A percentile compares a stretch with the other conserved stretches of the same genome.
Conservation (phyloP, 1,140 invertebrate species). For the Drosophila neocordata region DNA sequence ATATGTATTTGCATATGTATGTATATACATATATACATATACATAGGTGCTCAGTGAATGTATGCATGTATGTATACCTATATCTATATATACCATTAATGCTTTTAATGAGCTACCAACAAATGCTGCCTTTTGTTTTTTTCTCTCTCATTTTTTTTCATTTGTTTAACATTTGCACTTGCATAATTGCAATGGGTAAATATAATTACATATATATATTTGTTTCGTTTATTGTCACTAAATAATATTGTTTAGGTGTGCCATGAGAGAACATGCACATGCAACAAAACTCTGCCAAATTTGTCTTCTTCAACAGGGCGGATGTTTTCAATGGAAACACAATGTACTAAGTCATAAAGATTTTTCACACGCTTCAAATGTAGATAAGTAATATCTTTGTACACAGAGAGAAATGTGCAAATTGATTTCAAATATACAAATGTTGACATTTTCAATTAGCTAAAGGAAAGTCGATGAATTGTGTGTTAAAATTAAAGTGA, state of each 20-base stretch:
- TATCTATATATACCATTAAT: slow-evolving; percentile 35
- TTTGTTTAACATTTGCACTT: slow-evolving; percentile 41
- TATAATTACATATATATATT: slow-evolving; percentile 46
- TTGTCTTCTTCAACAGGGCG: slow-evolving; percentile 21
- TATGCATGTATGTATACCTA: not conserved
- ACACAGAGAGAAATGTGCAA: not conserved
- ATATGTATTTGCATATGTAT: not conserved
- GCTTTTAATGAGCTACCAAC: slow-evolving; percentile 47
- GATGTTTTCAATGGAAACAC: slow-evolving; percentile 39
- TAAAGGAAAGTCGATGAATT: too few species aligned
- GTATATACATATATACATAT: not conserved
- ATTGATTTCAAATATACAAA: not conserved
- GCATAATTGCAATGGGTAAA: slow-evolving; percentile 57
- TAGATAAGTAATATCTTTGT: slow-evolving; percentile 38
- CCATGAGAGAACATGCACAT: not conserved
- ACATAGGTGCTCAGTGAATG: not conserved
- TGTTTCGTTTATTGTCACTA: slow-evolving; percentile 27
- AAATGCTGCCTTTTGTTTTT: slow-evolving; percentile 39
- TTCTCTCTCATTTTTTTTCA: slow-evolving; percentile 32
- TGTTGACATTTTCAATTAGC: not conserved
- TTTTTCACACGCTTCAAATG: slow-evolving; percentile 67
- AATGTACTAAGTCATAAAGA: slow-evolving; percentile 14
- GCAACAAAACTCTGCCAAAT: not conserved
- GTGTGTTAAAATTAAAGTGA: not conserved
- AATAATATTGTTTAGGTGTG: slow-evolving; percentile 23